Evolutionary conservation across 2,113 vertebrate species (phyloP).

Genomic region (Ammodramus savannarum): DNA sequence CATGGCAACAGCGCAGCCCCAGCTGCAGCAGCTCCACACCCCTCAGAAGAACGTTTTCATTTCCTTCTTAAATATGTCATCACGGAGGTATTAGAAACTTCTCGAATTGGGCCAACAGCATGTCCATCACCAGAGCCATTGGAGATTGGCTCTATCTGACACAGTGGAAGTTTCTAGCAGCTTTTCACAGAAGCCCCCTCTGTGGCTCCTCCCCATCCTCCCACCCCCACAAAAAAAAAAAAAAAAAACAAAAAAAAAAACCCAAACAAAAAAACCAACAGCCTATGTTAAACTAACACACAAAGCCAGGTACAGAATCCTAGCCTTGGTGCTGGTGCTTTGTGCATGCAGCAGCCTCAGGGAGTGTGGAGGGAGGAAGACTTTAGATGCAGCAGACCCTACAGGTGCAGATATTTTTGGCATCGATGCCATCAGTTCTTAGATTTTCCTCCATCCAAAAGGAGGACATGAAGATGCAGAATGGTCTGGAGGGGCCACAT

Average conservation of each 20-base stretch:
- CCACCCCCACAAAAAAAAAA: not conserved
- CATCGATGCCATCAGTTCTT: not conserved
- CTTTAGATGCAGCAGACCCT: not conserved
- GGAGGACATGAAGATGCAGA: not conserved
- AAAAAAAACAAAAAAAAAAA: not conserved
- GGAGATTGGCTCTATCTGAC: not conserved
- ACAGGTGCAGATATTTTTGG: not conserved
- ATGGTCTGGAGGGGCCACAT: not conserved
- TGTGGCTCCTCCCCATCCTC: not conserved
- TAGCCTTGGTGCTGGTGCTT: rapidly evolving
- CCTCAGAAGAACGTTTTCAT: not conserved
- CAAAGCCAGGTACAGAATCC: not conserved
- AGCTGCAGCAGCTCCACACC: too few relatives aligned
- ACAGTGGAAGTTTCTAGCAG: not conserved
- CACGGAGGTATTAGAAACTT: not conserved
- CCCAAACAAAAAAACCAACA: not conserved
- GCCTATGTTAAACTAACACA: not conserved
- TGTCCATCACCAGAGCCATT: not conserved
- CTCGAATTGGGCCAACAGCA: not conserved
- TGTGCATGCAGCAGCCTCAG: not conserved
- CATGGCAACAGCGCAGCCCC: too few relatives aligned
- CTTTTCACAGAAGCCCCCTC: not conserved
- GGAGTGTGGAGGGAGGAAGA: not conserved
- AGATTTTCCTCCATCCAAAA: not conserved
- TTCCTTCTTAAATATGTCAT: not conserved